A percentile compares a stretch with the other conserved stretches of the same genome.
phyloP scores from a whole-genome alignment of 2,888 invertebrate species.

The Dastarcus helophoroides region DNA sequence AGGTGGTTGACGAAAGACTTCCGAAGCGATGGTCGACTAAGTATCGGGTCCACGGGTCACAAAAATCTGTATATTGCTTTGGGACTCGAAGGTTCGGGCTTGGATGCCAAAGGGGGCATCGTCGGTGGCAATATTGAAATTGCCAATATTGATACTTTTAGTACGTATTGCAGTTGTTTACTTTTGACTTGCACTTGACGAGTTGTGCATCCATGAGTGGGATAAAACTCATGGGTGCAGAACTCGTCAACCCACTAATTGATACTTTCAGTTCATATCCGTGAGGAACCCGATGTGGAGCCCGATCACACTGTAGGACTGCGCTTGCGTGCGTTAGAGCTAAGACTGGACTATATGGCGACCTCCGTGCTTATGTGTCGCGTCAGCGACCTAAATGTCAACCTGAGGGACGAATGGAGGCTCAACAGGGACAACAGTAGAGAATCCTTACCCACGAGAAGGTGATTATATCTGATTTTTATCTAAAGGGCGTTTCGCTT shows the following conservation, averaged over 20 bases:
- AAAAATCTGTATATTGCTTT: slow-evolving; percentile 86
- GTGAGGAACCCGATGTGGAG: slow-evolving; percentile 80
- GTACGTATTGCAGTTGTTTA: slow-evolving; percentile 36
- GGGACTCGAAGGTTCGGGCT: slow-evolving; percentile 76
- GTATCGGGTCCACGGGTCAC: slow-evolving; percentile 88
- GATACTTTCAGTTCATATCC: slow-evolving; percentile 58
- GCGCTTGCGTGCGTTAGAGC: slow-evolving; percentile 73
- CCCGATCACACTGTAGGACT: slow-evolving; percentile 80
- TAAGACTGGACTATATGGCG: slow-evolving; percentile 96
- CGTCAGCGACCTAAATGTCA: slow-evolving; percentile 70
- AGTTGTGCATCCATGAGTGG: background rate
- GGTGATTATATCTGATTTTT: slow-evolving; percentile 31
- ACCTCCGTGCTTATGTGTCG: slow-evolving; percentile 88
- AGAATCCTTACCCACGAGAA: slow-evolving; percentile 49
- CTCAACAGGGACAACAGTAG: slow-evolving; percentile 40
- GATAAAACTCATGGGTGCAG: slow-evolving; percentile 3
- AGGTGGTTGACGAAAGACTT: slow-evolving; percentile 90
- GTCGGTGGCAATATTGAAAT: slow-evolving; percentile 93
- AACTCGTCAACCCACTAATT: slow-evolving; percentile 6
- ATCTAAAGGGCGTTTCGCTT: no score
- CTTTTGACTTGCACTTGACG: background rate
- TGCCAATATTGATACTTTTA: slow-evolving; percentile 74
- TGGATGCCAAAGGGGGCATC: slow-evolving; percentile 95
- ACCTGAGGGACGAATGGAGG: slow-evolving; percentile 82
- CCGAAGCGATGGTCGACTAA: slow-evolving; percentile 80